These are phyloP conservation scores for Charanyca ferruginea DNA, from an alignment of 2,888 invertebrate genomes.

Conservation along the genomic window DNA sequence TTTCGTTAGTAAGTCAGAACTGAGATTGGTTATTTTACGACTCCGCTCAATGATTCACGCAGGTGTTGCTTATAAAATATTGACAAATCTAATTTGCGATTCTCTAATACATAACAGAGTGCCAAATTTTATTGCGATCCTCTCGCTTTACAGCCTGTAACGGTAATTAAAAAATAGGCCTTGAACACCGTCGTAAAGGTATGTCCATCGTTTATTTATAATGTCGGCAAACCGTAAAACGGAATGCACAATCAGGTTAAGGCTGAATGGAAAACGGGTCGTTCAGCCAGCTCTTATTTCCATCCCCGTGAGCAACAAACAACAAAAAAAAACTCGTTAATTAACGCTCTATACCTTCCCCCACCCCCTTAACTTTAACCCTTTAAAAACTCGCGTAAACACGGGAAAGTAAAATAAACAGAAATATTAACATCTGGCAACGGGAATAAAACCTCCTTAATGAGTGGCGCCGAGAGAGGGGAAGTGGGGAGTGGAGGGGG, in stretches of 20 bases:
- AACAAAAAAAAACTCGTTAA: constrained; percentile 66
- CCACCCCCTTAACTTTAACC: constrained; percentile 55
- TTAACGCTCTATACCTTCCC: constrained; percentile 58
- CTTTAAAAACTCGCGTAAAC: constrained; percentile 67
- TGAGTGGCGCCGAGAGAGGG: constrained; percentile 45
- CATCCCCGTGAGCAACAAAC: constrained; percentile 55
- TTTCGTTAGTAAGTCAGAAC: constrained; percentile 21
- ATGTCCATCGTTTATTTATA: constrained; percentile 62
- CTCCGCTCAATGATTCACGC: constrained; percentile 43
- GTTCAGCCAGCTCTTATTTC: constrained; percentile 60
- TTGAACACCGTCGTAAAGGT: constrained; percentile 47
- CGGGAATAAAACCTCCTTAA: constrained; percentile 66
- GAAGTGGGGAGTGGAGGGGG: constrained; percentile 8
- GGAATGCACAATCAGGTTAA: constrained; percentile 66
- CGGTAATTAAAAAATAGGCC: constrained; percentile 61
- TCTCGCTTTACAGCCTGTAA: constrained; percentile 54
- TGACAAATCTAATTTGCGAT: constrained; percentile 57
- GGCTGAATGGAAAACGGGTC: constrained; percentile 56
- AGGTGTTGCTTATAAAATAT: constrained; percentile 60
- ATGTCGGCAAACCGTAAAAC: constrained; percentile 58
- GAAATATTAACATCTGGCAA: constrained; percentile 69
- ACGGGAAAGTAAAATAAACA: constrained; percentile 67
- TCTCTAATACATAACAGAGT: constrained; percentile 57
- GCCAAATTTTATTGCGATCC: constrained; percentile 60
- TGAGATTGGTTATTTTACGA: constrained; percentile 42